Evolutionary conservation across 2,888 invertebrate species (phyloP).

Genomic region (Horisme vitalbata): DNA sequence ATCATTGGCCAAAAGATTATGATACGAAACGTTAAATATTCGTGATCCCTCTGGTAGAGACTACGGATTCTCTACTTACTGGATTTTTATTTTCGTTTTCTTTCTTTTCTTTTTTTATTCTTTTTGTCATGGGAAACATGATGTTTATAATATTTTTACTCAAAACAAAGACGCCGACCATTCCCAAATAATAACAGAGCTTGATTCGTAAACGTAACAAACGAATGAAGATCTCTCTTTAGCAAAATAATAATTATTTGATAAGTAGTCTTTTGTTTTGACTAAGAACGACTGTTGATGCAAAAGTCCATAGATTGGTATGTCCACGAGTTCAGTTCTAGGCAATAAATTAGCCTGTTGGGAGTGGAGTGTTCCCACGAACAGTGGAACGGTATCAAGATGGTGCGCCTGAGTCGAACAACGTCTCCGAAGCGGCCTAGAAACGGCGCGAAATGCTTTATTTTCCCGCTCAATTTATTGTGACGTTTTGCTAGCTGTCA

Average conservation of each 20-base stretch:
- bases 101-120: too few relatives aligned
- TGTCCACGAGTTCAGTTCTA: slow-evolving; percentile 49
- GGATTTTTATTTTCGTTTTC: too few relatives aligned
- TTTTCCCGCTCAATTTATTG: slow-evolving; percentile 74
- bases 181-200: too few relatives aligned
- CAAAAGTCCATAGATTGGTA: slow-evolving; percentile 9
- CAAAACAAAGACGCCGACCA: too few relatives aligned
- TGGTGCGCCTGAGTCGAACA: slow-evolving; percentile 60
- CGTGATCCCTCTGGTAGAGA: too few relatives aligned
- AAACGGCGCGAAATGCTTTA: slow-evolving; percentile 70
- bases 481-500: slow-evolving; percentile 76
- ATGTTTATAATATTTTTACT: too few relatives aligned
- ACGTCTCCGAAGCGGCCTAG: slow-evolving; percentile 57
- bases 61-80: too few relatives aligned
- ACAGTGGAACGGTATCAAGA: slow-evolving; percentile 72
- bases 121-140: too few relatives aligned
- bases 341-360: slow-evolving; percentile 74
- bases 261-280: neutral
- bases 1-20: too few relatives aligned
- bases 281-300: neutral
- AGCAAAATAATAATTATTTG: neutral
- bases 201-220: too few relatives aligned
- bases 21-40: too few relatives aligned
- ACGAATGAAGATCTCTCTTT: too few relatives aligned
- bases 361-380: slow-evolving; percentile 74